Evolutionary conservation across 2,888 invertebrate genomes (phyloP).

Genomic region (Microctonus aethiopoides): DNA sequence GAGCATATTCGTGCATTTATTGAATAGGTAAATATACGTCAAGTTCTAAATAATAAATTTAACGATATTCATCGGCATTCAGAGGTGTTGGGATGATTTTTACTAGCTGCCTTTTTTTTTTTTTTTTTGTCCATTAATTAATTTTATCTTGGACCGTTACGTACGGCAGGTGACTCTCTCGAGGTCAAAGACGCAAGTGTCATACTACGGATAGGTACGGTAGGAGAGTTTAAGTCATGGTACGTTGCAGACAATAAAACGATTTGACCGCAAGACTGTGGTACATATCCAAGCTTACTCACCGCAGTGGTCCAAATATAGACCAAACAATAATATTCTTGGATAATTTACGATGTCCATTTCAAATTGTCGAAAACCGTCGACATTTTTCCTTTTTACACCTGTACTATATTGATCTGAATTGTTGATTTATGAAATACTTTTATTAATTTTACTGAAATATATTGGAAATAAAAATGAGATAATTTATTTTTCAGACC

Average conservation of each 20-base stretch:
- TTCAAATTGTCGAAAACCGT: too few species aligned
- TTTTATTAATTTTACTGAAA: too few species aligned
- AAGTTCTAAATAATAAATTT: background rate
- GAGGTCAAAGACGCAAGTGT: constrained; percentile 32
- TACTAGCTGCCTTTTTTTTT: background rate
- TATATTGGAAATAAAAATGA: too few species aligned
- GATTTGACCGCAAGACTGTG: constrained; percentile 49
- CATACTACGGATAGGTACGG: constrained; percentile 6
- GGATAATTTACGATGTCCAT: constrained; percentile 32
- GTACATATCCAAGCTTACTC: constrained; percentile 45
- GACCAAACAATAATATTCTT: constrained; percentile 42
- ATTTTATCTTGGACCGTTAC: background rate
- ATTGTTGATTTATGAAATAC: too few species aligned
- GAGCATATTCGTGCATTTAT: constrained; percentile 13
- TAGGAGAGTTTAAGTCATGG: constrained; percentile 35
- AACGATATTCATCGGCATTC: background rate
- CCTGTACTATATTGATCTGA: background rate
- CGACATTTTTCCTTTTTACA: background rate
- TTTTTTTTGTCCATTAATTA: constrained; percentile 5
- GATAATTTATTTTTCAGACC: too few species aligned
- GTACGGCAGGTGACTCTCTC: constrained; percentile 33
- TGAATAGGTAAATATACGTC: background rate
- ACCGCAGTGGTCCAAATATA: constrained; percentile 47
- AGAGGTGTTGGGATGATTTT: background rate
- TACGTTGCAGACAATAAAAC: constrained; percentile 51